Percentiles rank a stretch among this genome's conserved stretches.
Conservation (phyloP, 2,113 vertebrate species). For the Eira barbara region DNA sequence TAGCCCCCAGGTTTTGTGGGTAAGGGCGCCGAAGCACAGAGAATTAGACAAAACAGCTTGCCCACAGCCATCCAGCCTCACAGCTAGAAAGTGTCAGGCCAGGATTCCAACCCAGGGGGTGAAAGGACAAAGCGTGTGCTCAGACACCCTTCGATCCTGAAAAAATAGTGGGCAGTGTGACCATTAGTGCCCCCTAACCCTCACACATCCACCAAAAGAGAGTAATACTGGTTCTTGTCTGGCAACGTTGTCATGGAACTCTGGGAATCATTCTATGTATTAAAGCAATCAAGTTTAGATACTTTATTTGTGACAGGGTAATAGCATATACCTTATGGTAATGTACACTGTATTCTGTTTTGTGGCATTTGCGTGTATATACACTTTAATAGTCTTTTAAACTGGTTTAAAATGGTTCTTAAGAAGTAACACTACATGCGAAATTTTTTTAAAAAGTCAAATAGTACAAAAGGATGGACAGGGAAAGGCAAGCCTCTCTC, state of each 20-base stretch:
- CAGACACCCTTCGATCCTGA: not conserved
- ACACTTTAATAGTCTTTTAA: not conserved
- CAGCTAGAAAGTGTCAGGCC: not conserved
- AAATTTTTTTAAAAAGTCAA: not conserved
- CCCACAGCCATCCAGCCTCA: not conserved
- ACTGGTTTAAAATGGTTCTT: not conserved
- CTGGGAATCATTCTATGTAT: not conserved
- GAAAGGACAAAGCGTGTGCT: not conserved
- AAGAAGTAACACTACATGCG: not conserved
- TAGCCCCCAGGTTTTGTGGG: not conserved
- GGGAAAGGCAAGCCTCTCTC: not conserved
- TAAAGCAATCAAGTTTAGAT: not conserved
- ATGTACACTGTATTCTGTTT: not conserved
- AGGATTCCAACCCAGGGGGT: not conserved
- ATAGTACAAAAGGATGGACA: not conserved
- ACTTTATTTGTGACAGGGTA: not conserved
- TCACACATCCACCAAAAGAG: not conserved
- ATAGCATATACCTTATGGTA: fast-evolving
- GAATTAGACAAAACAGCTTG: too few relatives aligned
- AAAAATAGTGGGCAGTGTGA: not conserved
- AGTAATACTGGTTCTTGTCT: not conserved
- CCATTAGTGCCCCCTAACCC: not conserved
- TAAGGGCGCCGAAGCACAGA: not conserved
- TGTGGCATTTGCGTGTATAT: not conserved
- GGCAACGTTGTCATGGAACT: fast-evolving